Base-by-base conservation (phyloP, 2,113 vertebrate species). In the Electrona antarctica region DNA sequence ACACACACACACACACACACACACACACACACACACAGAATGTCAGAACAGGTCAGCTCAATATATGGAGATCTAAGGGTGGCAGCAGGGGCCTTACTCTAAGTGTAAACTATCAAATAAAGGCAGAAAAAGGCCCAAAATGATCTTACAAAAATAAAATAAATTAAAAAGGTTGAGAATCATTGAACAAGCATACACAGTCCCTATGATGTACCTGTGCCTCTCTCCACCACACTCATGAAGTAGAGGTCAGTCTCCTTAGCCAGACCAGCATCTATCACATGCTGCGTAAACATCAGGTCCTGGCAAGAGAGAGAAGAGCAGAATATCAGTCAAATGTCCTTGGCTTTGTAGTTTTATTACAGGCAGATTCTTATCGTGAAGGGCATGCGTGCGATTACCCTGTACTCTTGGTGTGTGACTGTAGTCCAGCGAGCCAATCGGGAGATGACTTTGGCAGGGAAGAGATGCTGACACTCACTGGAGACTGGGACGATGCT, bases 381-480 rank as follows among this genome's bases (percentile, higher is more conserved):
- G 6, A 57, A 7, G 7, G 11, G 60, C 13, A 51, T 62, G 33
- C 52, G 11, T 15, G 0, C 8, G 46, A 50, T 47, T 55, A 98
- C 98, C 75, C 86, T 84, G 46, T 97, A 99, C 41, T 99, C 98
- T 29, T 96, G 94, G 0, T 94, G 90, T 45, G 94, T 86, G 70
- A 95, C 86, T 1, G 94, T 92, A 6, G 87, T 84, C 98, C 98
- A 99, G 80, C 93, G 96, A 52, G 95, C 93, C 81, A 99, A 92
- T 46, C 91, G 94, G 0, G 98, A 96, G 63, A 99, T 91, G 0
- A 99, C 93, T 90, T 99, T 99, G 76, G 95, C 89, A 0, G 98
- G 97, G 80, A 98, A 98, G 66, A 99, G 94, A 60, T 95, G 88
- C 89, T 97, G 97, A 89, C 96, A 97, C 78, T 99, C 97, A 0